phyloP scores from a whole-genome alignment of 1,140 invertebrate genomes.

The Musca vetustissima region DNA sequence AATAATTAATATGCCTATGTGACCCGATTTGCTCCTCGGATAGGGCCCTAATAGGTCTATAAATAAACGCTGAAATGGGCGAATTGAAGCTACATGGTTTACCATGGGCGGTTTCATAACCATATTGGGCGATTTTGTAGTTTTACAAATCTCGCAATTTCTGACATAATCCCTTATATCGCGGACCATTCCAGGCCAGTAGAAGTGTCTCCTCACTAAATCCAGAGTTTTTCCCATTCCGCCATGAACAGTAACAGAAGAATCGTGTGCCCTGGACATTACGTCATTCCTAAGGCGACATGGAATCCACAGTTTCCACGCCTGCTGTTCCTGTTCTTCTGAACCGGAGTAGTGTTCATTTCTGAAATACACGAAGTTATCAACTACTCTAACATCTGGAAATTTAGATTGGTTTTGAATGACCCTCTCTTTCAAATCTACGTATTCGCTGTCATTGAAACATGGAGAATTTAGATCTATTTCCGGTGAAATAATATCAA shows the following conservation, averaged over 20 bases:
- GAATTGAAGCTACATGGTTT: background rate
- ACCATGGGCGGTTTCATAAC: conserved; percentile 26
- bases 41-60: conserved; percentile 30
- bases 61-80: conserved; percentile 29
- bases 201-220: conserved; percentile 18
- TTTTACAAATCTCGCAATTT: conserved; percentile 25
- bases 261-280: conserved; percentile 21
- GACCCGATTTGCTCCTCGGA: conserved; percentile 16
- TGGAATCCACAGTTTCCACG: conserved; percentile 28
- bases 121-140: conserved; percentile 26
- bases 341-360: conserved; percentile 16
- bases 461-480: conserved; percentile 12
- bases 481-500: background rate
- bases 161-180: conserved; percentile 26
- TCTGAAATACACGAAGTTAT: conserved; percentile 5
- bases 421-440: background rate
- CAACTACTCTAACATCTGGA: conserved; percentile 7
- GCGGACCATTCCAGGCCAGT: conserved; percentile 25
- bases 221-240: conserved; percentile 29
- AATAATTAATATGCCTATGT: conserved; percentile 25
- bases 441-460: conserved; percentile 6
- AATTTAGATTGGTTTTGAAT: background rate
- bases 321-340: background rate
- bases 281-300: background rate
- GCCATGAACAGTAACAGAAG: conserved; percentile 12